These are phyloP conservation scores for Lacerta viridis DNA, from an alignment of 2,797 vertebrate species.

Conservation along the genomic window DNA sequence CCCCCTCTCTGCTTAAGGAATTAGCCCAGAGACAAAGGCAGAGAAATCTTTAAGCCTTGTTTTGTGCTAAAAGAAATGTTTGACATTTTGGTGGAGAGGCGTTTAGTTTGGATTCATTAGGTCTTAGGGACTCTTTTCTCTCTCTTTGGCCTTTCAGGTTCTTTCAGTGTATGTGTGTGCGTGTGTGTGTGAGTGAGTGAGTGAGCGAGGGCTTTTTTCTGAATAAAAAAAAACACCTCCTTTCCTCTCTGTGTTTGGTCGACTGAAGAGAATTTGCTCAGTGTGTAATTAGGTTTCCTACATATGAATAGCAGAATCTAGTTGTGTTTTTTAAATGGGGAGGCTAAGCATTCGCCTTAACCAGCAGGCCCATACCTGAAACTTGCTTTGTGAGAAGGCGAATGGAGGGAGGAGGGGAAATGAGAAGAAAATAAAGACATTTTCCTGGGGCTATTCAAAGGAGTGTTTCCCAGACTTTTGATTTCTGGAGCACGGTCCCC, in stretches of 20 bases:
- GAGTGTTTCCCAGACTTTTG: background rate
- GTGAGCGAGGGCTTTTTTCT: too few species aligned
- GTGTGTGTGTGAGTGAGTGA: background rate
- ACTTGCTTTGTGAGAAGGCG: constrained; percentile 84
- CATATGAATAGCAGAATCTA: constrained; percentile 91
- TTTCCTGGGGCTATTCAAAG: constrained; percentile 60
- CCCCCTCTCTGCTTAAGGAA: constrained; percentile 94
- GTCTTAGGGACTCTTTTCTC: constrained; percentile 89
- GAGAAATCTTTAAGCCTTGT: constrained; percentile 93
- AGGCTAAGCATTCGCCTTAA: constrained; percentile 86
- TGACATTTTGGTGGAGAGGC: constrained; percentile 94
- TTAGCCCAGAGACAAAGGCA: constrained; percentile 95
- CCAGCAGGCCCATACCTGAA: constrained; percentile 88
- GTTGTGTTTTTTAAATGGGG: constrained; percentile 91
- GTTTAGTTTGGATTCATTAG: constrained; percentile 99
- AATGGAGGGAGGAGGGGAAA: constrained; percentile 66
- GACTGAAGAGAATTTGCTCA: constrained; percentile 92
- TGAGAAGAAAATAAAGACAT: constrained; percentile 79
- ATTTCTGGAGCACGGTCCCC: background rate
- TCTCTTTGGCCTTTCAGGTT: constrained; percentile 85
- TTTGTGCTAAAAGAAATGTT: constrained; percentile 94
- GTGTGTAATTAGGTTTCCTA: constrained; percentile 98
- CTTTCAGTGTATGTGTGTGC: constrained; percentile 79
- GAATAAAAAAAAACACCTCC: constrained; percentile 31
- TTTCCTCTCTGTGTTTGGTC: constrained; percentile 84